Evolutionary conservation across 2,797 vertebrate genomes (phyloP).

Genomic region (Tokudaia tokunoshimensis): DNA sequence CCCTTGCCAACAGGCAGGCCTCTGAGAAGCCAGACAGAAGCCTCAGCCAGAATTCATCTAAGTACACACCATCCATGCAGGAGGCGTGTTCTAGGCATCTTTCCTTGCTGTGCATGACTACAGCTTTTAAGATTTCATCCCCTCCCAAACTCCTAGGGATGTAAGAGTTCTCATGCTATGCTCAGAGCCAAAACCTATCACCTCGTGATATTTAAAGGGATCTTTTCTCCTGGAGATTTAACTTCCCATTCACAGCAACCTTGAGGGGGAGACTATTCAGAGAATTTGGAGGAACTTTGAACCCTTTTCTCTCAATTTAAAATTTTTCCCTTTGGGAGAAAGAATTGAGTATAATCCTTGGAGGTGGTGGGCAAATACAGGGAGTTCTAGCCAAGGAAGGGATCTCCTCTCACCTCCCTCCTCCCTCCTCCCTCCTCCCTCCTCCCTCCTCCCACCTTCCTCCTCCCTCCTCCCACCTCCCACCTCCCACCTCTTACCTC

Average conservation of each 20-base stretch:
- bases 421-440: too few relatives aligned
- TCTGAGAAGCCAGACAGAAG: background rate
- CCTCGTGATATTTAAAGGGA: background rate
- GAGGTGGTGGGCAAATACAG: background rate
- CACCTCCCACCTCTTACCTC: too few relatives aligned
- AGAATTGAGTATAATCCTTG: background rate
- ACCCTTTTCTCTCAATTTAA: background rate
- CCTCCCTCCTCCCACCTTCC: too few relatives aligned
- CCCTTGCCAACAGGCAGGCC: background rate
- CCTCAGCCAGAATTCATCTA: background rate
- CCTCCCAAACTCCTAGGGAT: fast-evolving
- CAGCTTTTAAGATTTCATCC: background rate
- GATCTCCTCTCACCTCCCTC: background rate
- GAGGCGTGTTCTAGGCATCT: background rate
- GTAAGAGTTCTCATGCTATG: background rate
- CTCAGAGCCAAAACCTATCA: background rate
- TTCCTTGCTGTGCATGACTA: background rate
- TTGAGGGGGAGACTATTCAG: background rate
- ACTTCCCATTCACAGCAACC: background rate
- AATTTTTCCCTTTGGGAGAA: background rate
- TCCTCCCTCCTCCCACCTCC: too few relatives aligned
- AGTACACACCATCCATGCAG: background rate
- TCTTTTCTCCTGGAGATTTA: background rate
- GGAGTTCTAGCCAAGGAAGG: background rate
- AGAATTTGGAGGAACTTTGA: background rate